Percentiles rank a stretch among this genome's conserved stretches.
Conservation (phyloP, 2,797 vertebrate genomes). For the Hydrolagus colliei region DNA sequence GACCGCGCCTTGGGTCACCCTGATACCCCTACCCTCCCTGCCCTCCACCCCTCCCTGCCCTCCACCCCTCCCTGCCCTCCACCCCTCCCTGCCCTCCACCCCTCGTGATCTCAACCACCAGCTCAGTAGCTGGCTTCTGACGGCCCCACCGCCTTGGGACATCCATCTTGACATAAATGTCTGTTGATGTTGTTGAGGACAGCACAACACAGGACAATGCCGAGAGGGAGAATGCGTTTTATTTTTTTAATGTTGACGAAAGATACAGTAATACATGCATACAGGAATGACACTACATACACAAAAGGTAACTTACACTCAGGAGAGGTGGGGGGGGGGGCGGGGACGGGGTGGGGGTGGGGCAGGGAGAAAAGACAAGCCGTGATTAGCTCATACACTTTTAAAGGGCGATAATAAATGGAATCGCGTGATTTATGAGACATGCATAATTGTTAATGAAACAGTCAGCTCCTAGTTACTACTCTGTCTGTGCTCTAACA, state of each 20-base stretch:
- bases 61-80: no score
- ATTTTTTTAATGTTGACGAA: conserved; percentile 11
- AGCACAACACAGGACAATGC: neutral
- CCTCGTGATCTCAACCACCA: no score
- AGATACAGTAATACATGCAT: conserved; percentile 9
- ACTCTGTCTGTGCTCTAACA: conserved; percentile 4
- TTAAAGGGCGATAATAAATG: neutral
- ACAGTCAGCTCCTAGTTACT: neutral
- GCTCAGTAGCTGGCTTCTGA: no score
- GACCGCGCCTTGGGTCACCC: neutral
- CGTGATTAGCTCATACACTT: neutral
- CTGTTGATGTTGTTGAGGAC: neutral
- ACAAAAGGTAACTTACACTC: neutral
- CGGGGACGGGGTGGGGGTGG: no score
- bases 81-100: no score
- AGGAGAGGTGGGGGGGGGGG: neutral
- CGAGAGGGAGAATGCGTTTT: conserved; percentile 3
- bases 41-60: no score
- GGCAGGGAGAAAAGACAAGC: neutral
- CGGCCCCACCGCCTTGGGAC: neutral
- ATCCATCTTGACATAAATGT: neutral
- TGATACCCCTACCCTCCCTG: no score
- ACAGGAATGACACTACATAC: neutral
- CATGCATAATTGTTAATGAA: conserved; percentile 6
- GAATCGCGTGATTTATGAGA: neutral